Evolutionary conservation across 1,140 invertebrate genomes (phyloP), one percentile per base, ranked within the genome.

Genomic region (Pseudomyrmex gracilis): DNA sequence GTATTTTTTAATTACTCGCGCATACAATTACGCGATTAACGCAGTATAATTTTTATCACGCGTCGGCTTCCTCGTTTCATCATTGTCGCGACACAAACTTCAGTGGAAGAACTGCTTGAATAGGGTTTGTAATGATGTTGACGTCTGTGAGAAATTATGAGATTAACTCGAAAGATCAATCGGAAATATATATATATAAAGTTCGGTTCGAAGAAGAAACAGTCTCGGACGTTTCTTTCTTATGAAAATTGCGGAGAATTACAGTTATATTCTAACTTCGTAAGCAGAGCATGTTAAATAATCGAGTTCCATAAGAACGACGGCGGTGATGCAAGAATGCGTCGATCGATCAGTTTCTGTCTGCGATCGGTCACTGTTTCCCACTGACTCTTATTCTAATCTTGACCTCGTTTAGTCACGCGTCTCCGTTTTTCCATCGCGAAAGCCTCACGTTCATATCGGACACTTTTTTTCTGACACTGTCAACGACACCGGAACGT

Each of bases 371-470:
- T 2, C 64, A 82, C 57, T 13, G n/a, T 24, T n/a, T 43, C 45
- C 13, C 22, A 15, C 10, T 51, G 17, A 66, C 45, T 57, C 70
- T 55, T 67, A 68, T 86, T 84, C 64, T 78, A 87, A 87, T 87
- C 85, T 78, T 78, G 73, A 84, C 85, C 67, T 17, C 60, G 4
- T 73, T 87, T 80, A 67, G 80, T 87, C 86, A 83, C 85, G 67
- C 85, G 43, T 76, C 47, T 63, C 3, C n/a, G 66, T 76, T 66
- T 82, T 68, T n/a, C 9, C 13, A 12, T 2, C 20, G 13, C 15
- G 51, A 63, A 57, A 47, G 58, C 63, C 45, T 85, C 64, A 51
- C 51, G n/a, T 82, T 64, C 66, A 53, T 53, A 61, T 78, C 67
- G 53, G 17, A 24, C 47, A 2, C 20, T 68, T 45, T 67, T 67